Conservation (phyloP, 2,113 vertebrate genomes). For the Myotis lucifugus region DNA sequence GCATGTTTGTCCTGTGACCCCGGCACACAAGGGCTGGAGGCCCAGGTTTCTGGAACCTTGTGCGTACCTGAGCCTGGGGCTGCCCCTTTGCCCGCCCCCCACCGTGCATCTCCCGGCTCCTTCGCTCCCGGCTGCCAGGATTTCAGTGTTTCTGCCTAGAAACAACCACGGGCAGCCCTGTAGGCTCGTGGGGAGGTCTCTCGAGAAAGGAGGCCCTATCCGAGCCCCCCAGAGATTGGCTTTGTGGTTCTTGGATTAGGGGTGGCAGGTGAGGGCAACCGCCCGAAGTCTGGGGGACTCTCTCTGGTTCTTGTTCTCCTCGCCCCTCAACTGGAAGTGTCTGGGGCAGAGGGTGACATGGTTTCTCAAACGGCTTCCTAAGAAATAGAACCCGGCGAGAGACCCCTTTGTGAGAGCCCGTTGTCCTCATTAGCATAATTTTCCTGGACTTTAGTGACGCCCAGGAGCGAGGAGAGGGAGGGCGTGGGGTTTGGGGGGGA, state of each 20-base stretch:
- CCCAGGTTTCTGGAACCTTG: neutral
- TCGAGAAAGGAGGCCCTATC: neutral
- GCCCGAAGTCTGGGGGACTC: slow-evolving; percentile 53
- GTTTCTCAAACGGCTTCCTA: slow-evolving; percentile 62
- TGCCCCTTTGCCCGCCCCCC: neutral
- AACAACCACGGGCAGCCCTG: neutral
- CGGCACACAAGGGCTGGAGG: neutral
- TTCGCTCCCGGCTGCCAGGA: neutral
- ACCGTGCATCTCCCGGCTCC: neutral
- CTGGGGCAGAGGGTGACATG: slow-evolving; percentile 4
- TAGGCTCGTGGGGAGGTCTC: neutral
- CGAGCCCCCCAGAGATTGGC: neutral
- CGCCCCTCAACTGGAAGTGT: neutral
- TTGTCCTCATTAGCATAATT: slow-evolving; percentile 98
- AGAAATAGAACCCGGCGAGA: slow-evolving; percentile 82
- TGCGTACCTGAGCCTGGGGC: neutral
- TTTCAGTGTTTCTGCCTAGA: neutral
- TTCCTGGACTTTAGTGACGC: slow-evolving; percentile 96
- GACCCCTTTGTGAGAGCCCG: slow-evolving; percentile 88
- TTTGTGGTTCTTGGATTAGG: slow-evolving; percentile 4
- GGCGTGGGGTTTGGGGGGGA: slow-evolving; percentile 76
- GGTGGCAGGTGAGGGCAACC: slow-evolving; percentile 50
- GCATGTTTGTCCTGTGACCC: neutral
- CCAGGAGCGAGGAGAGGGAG: slow-evolving; percentile 87
- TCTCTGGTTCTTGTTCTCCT: neutral